Percentiles rank a stretch among this genome's conserved stretches.
Conservation (phyloP, 2,888 invertebrate genomes). For the Cataglyphis altisquamis region DNA sequence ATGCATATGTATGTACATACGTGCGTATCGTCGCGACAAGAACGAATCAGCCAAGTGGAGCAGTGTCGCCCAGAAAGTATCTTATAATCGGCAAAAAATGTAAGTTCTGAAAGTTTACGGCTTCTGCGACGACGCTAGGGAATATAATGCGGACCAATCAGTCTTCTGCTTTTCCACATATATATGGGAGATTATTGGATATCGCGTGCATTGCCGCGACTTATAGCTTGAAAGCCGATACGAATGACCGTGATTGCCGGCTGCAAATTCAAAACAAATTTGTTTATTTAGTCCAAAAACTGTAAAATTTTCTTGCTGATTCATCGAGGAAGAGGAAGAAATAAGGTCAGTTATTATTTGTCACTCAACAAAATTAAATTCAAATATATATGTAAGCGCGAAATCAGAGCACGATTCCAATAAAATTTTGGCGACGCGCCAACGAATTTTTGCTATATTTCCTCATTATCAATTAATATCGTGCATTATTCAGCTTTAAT, state of each 20-base stretch:
- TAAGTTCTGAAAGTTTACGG: not conserved
- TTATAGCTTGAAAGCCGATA: not conserved
- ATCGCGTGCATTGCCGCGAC: not conserved
- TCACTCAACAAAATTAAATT: not conserved
- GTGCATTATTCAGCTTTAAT: not conserved
- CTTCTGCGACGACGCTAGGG: not conserved
- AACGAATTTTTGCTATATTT: not conserved
- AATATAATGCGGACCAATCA: not conserved
- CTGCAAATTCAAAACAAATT: not conserved
- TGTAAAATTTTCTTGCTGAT: not conserved
- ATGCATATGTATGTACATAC: not conserved
- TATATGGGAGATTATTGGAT: not conserved
- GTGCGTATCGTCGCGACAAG: not conserved
- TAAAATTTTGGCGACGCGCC: no score
- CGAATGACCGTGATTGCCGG: not conserved
- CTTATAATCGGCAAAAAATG: not conserved
- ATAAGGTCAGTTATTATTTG: not conserved
- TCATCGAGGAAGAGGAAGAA: not conserved
- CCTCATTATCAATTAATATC: not conserved
- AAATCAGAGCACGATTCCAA: no score
- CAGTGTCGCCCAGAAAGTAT: not conserved
- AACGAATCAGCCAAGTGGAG: not conserved
- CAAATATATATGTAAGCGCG: not conserved
- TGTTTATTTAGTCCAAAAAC: not conserved
- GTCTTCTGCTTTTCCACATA: not conserved